Evolutionary conservation across 2,797 vertebrate genomes (phyloP).

Genomic region (Prionace glauca): DNA sequence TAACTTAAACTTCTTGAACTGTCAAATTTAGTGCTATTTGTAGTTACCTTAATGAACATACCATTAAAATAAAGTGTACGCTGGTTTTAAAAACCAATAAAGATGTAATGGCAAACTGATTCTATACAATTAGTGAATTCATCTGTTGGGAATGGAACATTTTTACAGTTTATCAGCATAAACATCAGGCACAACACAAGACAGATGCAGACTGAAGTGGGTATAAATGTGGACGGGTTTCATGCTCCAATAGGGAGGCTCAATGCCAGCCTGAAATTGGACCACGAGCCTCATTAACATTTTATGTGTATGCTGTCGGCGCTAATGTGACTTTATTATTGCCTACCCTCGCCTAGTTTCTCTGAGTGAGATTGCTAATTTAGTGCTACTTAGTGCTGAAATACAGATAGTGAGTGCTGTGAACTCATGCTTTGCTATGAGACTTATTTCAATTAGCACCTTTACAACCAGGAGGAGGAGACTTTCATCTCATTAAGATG

Average conservation of each 20-base stretch:
- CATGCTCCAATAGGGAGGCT: not conserved
- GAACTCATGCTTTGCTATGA: not conserved
- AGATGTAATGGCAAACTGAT: not conserved
- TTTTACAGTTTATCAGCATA: not conserved
- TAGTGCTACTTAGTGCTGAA: not conserved
- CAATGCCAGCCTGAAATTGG: not conserved
- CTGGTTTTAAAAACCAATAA: not conserved
- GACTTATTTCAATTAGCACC: not conserved
- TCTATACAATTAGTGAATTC: not conserved
- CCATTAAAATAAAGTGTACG: not conserved
- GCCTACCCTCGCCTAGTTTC: not conserved
- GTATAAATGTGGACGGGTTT: not conserved
- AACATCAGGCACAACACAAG: not conserved
- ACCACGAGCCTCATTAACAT: not conserved
- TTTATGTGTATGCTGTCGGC: not conserved
- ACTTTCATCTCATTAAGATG: not conserved
- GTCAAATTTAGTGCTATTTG: not conserved
- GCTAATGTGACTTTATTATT: not conserved
- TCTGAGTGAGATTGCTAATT: not conserved
- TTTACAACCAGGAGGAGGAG: not conserved
- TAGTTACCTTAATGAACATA: not conserved
- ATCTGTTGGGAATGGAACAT: not conserved
- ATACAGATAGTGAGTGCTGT: not conserved
- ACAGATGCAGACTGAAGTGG: not conserved
- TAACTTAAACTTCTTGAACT: not conserved